Evolutionary conservation across 2,888 invertebrate genomes (phyloP), one percentile per base, ranked within the genome.

Genomic region (Tyria jacobaeae): DNA sequence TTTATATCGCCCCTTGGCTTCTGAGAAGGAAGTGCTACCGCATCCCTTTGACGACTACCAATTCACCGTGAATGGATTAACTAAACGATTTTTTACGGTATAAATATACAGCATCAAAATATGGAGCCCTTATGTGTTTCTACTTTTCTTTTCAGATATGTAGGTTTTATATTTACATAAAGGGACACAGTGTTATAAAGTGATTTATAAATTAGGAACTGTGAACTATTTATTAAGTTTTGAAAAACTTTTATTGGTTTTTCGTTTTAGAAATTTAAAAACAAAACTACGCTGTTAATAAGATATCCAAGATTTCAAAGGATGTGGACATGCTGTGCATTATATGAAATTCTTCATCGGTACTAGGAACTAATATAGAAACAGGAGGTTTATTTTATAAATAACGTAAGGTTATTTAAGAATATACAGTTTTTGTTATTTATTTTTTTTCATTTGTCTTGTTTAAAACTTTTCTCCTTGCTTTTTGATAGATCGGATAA

Each of bases 1-100:
- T 81, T 80, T 77, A 83, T 84, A 72, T 68, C 44, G 70, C 72
- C 77, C 77, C 69, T 76, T 52, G 41, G 21, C 35, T 59, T 60
- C 56, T 60, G 31, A 62, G 58, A 58, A 61, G 58, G 61, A 61
- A 65, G 55, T 61, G 57, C 61, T 31, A 61, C 53, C 57, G 48
- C 56, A 59, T 51, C 41, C 52, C 60, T 60, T 64, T 62, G 61
- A 68, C 60, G 50, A 60, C 56, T 53, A 56, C 65, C 72, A 73
- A 74, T 74, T 76, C 73, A 62, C 68, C 64, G 73, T 75, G 66
- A 73, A 75, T 59, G 63, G 60, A 71, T 76, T 64, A 68, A 65
- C 66, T 55, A 62, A 64, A 51, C 63, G 35, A 50, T 52, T 51
- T n/a, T 62, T 55, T 51, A 44, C 17, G 12, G 37, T 55, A 54